Conservation (phyloP, 2,113 vertebrate species). For the Tautogolabrus adspersus region DNA sequence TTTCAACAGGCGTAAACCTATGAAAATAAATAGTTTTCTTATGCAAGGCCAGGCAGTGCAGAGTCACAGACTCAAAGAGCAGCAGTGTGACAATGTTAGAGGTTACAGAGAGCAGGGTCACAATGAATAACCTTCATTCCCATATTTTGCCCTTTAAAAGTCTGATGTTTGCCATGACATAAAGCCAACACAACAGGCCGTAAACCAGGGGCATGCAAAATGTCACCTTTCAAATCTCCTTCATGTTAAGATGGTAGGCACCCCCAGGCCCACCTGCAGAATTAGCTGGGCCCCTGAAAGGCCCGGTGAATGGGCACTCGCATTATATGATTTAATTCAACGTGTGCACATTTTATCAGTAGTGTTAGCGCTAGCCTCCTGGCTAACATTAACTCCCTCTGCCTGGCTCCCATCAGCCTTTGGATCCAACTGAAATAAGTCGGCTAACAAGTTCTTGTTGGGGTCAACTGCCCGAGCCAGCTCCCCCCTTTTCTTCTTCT, state of each 20-base stretch:
- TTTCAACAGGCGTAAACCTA: not conserved
- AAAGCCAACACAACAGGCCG: not conserved
- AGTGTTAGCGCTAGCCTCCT: no score
- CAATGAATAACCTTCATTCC: not conserved
- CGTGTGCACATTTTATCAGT: no score
- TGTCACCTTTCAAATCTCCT: not conserved
- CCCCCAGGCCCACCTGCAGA: no score
- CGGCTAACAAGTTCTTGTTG: no score
- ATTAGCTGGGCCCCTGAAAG: no score
- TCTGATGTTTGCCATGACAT: not conserved
- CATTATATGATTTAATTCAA: no score
- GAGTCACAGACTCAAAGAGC: not conserved
- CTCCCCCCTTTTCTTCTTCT: no score
- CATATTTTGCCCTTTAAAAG: not conserved
- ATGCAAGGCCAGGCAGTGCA: not conserved
- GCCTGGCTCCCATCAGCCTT: no score
- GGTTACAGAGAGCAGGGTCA: not conserved
- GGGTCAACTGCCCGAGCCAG: no score
- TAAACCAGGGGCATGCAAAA: not conserved
- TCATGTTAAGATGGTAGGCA: not conserved
- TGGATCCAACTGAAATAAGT: no score
- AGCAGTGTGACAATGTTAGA: not conserved
- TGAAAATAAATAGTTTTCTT: not conserved
- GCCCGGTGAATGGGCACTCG: no score
- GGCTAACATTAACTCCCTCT: no score